Evolutionary conservation across 2,888 invertebrate genomes (phyloP), one percentile per base, ranked within the genome.

Genomic region (Chloroclystis v-ata): DNA sequence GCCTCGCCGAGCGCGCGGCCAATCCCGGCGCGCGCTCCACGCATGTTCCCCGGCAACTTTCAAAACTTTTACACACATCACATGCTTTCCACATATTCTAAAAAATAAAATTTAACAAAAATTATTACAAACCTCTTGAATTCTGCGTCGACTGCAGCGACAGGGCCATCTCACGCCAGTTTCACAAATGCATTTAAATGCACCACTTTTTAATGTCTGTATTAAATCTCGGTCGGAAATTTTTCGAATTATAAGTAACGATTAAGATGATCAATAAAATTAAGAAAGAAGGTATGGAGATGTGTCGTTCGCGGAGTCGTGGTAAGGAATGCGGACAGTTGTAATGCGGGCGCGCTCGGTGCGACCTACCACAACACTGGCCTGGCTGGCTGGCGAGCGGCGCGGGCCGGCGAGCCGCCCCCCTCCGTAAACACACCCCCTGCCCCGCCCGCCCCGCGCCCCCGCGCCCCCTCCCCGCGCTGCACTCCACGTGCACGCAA

Each of bases 291-390:
- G 20, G 28, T 43, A 28, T 28, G 70, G 67, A 70, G 76, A 82
- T 81, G 83, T 81, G 78, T 69, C 69, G 62, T 66, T 75, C 70
- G 65, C 75, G 76, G 69, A 67, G 75, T 79, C 79, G 71, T 75
- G 80, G 72, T 69, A 57, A 72, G 67, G 75, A 79, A 72, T 82
- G 78, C 68, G 59, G 59, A 43, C 45, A 47, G 61, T 64, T 68
- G 72, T 74, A 67, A 65, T 69, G 71, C 81, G 77, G 68, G 76
- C 78, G 73, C 73, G 63, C 77, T 72, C 72, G 60, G 67, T 72
- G 81, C 86, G 90, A 90, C 91, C 91, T 91, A 90, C 90, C 90
- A 90, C 90, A 91, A 90, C 89, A 91, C 90, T 84, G 83, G 75
- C 80, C 69, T 67, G 74, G n/a, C n/a, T n/a, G n/a, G n/a, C n/a